Evolutionary conservation across 2,797 vertebrate species (phyloP).

Genomic region (Sebastes matsubarae): DNA sequence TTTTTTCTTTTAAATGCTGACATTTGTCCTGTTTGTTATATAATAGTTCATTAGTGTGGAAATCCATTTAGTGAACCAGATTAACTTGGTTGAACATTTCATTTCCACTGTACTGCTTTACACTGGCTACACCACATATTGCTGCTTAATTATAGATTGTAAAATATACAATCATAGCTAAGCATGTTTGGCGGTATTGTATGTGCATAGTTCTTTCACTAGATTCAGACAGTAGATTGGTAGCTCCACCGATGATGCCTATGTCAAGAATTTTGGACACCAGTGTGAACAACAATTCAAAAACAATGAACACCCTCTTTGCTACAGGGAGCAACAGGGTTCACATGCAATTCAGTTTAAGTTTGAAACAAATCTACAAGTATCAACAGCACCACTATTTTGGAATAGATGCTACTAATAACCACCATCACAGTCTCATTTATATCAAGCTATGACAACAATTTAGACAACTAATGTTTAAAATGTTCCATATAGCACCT

Average conservation of each 20-base stretch:
- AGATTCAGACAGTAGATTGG: not conserved
- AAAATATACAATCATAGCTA: not conserved
- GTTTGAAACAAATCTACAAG: too few relatives aligned
- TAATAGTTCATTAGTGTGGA: too few relatives aligned
- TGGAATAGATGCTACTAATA: not conserved
- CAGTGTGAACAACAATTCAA: not conserved
- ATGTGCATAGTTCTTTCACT: not conserved
- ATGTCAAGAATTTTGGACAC: not conserved
- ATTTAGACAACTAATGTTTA: not conserved
- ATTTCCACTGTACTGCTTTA: not conserved
- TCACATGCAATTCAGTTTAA: not conserved
- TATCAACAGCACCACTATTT: not conserved
- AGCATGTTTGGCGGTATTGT: not conserved
- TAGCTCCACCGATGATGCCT: not conserved
- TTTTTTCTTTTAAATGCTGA: too few relatives aligned
- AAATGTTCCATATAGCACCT: not conserved
- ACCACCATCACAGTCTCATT: not conserved
- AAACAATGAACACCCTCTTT: not conserved
- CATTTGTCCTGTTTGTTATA: too few relatives aligned
- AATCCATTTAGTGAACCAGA: too few relatives aligned
- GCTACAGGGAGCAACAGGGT: not conserved
- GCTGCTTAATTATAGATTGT: not conserved
- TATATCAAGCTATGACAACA: not conserved
- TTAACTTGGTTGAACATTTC: too few relatives aligned
- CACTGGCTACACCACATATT: not conserved